Evolutionary conservation across 2,113 vertebrate genomes (phyloP).

Genomic region (Oncorhynchus tshawytscha): DNA sequence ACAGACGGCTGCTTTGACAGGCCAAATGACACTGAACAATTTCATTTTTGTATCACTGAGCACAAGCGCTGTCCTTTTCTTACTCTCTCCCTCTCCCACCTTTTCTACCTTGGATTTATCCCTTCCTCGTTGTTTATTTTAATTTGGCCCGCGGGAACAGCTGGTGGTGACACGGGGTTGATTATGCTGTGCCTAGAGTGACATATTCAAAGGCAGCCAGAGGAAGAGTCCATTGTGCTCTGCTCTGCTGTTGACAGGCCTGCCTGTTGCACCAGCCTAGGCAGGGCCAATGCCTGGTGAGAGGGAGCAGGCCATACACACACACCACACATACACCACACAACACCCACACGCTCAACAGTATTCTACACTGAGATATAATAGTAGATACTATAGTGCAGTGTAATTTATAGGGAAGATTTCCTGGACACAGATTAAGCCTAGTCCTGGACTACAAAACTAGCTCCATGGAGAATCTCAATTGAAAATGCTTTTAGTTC

Average conservation of each 20-base stretch:
- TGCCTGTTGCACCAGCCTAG: slow-evolving; percentile 73
- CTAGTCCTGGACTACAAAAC: too few relatives aligned
- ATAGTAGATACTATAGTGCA: too few relatives aligned
- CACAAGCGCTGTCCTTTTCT: slow-evolving; percentile 41
- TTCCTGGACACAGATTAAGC: too few relatives aligned
- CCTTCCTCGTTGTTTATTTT: slow-evolving; percentile 66
- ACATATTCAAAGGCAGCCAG: slow-evolving; percentile 60
- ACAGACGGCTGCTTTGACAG: slow-evolving; percentile 55
- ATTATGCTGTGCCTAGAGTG: slow-evolving; percentile 72
- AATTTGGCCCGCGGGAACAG: slow-evolving; percentile 67
- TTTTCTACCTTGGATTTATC: slow-evolving; percentile 25
- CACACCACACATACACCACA: background rate
- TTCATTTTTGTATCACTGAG: slow-evolving; percentile 48
- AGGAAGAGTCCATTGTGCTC: slow-evolving; percentile 57
- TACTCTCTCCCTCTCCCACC: slow-evolving; percentile 31
- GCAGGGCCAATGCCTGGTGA: slow-evolving; percentile 45
- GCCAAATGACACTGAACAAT: slow-evolving; percentile 57
- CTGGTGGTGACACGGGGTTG: slow-evolving; percentile 76
- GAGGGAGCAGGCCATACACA: slow-evolving; percentile 34
- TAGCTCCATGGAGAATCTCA: too few relatives aligned
- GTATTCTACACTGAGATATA: background rate
- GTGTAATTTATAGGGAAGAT: too few relatives aligned
- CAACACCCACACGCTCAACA: background rate
- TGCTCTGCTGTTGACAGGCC: slow-evolving; percentile 74
- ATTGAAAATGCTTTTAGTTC: too few relatives aligned